Conservation (phyloP, 2,888 invertebrate species). For the Phyllotreta cruciferae region DNA sequence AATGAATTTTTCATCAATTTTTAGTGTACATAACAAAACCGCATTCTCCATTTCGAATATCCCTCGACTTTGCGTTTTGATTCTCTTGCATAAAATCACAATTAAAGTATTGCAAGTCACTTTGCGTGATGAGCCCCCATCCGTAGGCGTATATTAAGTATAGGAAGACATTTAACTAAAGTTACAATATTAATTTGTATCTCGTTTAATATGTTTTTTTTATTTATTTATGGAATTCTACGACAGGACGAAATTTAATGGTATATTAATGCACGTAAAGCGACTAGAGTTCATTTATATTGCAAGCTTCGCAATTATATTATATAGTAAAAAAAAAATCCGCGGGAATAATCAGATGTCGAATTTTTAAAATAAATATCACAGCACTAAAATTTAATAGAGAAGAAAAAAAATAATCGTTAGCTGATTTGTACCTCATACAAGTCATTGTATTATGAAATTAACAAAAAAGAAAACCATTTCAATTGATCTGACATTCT, state of each 20-base stretch:
- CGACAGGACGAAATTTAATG: conserved; percentile 30
- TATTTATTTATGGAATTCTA: conserved; percentile 17
- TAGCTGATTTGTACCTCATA: no score
- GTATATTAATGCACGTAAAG: conserved; percentile 19
- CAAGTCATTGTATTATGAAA: no score
- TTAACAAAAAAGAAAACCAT: no score
- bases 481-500: conserved; percentile 9
- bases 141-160: conserved; percentile 46
- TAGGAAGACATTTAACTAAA: conserved; percentile 59
- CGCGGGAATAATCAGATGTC: no score
- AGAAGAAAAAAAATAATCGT: background rate
- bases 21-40: no score
- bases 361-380: background rate
- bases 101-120: conserved; percentile 32
- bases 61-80: conserved; percentile 20
- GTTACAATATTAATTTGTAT: conserved; percentile 28
- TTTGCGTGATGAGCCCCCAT: conserved; percentile 46
- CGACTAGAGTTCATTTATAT: conserved; percentile 14
- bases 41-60: no score
- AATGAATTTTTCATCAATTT: no score
- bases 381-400: conserved; percentile 5
- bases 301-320: conserved; percentile 17
- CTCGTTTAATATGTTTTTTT: conserved; percentile 1
- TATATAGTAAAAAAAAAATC: no score
- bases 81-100: conserved; percentile 44